These are phyloP conservation scores for Charina bottae DNA, from an alignment of 2,113 vertebrate species.

Conservation along the genomic window DNA sequence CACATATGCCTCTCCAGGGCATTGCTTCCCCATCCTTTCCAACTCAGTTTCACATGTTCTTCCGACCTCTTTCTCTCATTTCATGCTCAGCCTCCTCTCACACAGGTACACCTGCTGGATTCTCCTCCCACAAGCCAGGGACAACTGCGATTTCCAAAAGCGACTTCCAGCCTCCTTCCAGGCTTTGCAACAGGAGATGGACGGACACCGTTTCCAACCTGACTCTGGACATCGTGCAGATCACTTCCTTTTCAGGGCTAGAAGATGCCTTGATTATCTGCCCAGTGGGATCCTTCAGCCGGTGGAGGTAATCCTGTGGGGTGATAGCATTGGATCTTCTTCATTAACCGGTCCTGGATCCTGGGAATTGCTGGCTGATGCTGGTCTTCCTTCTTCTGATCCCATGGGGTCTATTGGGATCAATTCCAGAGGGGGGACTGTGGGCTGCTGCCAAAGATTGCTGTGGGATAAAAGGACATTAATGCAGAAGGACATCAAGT, in stretches of 20 bases:
- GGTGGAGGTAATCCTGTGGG: background rate
- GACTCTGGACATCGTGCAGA: background rate
- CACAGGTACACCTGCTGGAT: too few relatives aligned
- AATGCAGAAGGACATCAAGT: background rate
- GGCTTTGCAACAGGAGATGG: too few relatives aligned
- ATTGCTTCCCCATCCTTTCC: background rate
- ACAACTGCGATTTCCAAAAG: too few relatives aligned
- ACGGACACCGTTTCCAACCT: background rate
- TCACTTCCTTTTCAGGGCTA: background rate
- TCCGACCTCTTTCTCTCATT: background rate
- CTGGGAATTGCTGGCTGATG: rapidly evolving
- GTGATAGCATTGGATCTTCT: background rate
- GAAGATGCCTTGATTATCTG: background rate
- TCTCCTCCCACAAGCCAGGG: too few relatives aligned
- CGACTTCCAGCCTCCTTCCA: background rate
- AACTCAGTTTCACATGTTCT: too few relatives aligned
- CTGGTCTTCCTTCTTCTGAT: background rate
- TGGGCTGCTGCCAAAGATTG: background rate
- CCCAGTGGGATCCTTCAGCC: background rate
- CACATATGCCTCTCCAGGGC: too few relatives aligned
- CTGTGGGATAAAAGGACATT: background rate
- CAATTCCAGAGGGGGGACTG: background rate
- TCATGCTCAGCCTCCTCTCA: background rate
- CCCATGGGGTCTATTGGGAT: background rate
- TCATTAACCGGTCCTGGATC: background rate